Base-by-base conservation (phyloP, 1,140 invertebrate species). In the Lepidostoma basale region DNA sequence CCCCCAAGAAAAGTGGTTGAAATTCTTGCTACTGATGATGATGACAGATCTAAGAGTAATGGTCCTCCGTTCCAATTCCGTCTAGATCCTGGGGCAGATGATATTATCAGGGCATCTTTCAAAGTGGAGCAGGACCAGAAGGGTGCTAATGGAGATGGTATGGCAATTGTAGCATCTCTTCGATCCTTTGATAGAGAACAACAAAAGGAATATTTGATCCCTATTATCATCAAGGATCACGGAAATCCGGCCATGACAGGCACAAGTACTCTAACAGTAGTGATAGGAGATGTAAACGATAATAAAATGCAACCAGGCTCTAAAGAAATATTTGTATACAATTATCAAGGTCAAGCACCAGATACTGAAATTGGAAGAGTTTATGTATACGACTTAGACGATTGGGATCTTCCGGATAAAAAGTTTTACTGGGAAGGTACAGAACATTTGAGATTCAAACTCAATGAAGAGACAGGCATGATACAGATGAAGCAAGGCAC, bases 341-440 rank as follows among this genome's bases (percentile, higher is more conserved):
- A 97, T 80, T 98, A 97, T 64, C 86, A 96, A 89, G 93, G 94
- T 47, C 90, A 94, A 81, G 91, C 93, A 69, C 94, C 93, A 1
- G 92, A 96, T 73, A 95, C 94, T 0, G 92, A 94, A 79, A 96
- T 99, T 69, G 97, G 97, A 22, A 85, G 94, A 67, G 96, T 98
- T 1, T 97, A 98, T 78, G 95, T 98, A 0, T 94, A 96, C 77
- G 97, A 99, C 83, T 81, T 95, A 42, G 97, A 99, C 79, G 97
- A 98, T 77, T 98, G 96, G 96, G 97, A 99, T 85, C 79, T 97
- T 68, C 92, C 93, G 0, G 96, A 98, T 77, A 99, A 99, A 77
- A 95, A 94, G 75, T 99, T 98, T 84, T 95, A 94, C 74, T 97
- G 94, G 93, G 92, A 94, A 76, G 86, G 86, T 44, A 81, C 88